These are phyloP conservation scores for Omphaloscelis lunosa DNA, from an alignment of 2,888 invertebrate genomes.

Conservation along the genomic window DNA sequence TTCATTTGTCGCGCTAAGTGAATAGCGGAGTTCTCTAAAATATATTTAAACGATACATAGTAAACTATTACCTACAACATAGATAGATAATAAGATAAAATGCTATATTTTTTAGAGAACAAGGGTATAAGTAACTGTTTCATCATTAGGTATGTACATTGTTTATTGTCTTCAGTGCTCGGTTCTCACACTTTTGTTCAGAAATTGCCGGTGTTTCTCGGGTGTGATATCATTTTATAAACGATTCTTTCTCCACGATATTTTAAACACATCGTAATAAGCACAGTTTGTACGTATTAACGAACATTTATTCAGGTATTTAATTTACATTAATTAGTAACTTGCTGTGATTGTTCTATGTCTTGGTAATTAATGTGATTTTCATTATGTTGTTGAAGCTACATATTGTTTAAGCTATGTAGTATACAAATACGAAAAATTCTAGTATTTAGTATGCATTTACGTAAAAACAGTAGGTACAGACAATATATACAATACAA, in stretches of 20 bases:
- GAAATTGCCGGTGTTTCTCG: background rate
- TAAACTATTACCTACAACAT: background rate
- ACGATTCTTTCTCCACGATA: background rate
- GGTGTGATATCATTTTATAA: background rate
- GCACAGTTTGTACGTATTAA: background rate
- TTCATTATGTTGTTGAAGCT: background rate
- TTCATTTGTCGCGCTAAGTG: constrained; percentile 37
- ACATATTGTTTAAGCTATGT: background rate
- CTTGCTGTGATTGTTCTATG: constrained; percentile 6
- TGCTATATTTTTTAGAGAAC: background rate
- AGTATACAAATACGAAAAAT: background rate
- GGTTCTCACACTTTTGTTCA: background rate
- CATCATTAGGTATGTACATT: background rate
- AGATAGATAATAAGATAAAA: background rate
- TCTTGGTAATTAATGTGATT: background rate
- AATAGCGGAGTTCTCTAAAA: constrained; percentile 26
- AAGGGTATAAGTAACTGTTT: background rate
- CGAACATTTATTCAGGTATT: background rate
- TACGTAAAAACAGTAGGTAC: too few species aligned
- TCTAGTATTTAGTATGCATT: background rate
- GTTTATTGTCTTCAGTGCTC: background rate
- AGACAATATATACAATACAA: too few species aligned
- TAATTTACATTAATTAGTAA: background rate
- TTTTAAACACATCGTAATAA: background rate
- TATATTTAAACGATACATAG: constrained; percentile 21